These are phyloP conservation scores for Sturnus vulgaris DNA, from an alignment of 2,113 vertebrate species.

Conservation along the genomic window DNA sequence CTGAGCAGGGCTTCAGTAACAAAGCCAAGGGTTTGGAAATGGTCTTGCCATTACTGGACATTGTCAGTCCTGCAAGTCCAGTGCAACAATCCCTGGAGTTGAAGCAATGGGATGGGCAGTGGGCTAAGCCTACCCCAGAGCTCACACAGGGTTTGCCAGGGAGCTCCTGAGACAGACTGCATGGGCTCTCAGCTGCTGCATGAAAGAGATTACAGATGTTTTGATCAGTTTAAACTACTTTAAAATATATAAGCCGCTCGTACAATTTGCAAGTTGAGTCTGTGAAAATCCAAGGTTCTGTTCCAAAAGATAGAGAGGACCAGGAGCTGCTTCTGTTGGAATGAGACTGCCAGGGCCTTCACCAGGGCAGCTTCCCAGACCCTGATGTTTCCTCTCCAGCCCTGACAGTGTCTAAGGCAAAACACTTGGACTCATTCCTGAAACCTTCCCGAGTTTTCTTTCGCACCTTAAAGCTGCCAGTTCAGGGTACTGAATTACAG, in stretches of 20 bases:
- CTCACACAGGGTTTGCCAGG: rapidly evolving
- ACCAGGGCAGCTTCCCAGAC: background rate
- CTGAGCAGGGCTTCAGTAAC: background rate
- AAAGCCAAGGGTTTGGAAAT: background rate
- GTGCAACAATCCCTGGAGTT: background rate
- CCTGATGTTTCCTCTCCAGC: background rate
- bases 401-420: background rate
- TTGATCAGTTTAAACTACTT: background rate
- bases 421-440: rapidly evolving
- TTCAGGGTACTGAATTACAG: background rate
- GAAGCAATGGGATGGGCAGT: background rate
- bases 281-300: background rate
- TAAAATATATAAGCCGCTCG: background rate
- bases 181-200: rapidly evolving
- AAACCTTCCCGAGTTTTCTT: background rate
- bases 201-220: background rate
- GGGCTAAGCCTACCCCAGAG: background rate
- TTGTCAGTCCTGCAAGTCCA: background rate
- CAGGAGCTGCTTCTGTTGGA: background rate
- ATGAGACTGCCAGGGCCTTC: background rate
- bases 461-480: background rate
- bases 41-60: background rate
- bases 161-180: background rate
- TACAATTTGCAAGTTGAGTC: background rate
- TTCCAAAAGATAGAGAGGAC: background rate